Conservation (phyloP, 2,888 invertebrate genomes). For the Ferrisia virgata region DNA sequence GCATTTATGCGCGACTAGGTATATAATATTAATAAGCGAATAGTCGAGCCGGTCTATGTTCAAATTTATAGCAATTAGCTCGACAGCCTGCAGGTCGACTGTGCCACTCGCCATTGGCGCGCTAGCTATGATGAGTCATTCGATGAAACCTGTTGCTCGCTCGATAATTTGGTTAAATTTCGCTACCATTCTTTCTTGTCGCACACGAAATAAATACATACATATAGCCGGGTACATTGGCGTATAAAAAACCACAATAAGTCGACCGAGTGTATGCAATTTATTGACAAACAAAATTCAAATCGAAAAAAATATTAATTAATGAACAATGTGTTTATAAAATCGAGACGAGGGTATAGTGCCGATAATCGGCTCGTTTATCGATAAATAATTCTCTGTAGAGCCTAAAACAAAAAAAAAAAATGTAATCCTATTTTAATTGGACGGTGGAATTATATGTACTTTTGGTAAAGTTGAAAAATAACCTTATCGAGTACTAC, state of each 20-base stretch:
- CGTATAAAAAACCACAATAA: too few relatives aligned
- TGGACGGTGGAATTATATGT: neutral
- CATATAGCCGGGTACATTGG: too few relatives aligned
- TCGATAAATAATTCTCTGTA: neutral
- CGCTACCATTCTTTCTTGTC: neutral
- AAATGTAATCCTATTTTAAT: neutral
- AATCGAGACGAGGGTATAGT: neutral
- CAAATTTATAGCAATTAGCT: slow-evolving; percentile 18
- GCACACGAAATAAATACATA: too few relatives aligned
- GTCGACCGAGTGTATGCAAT: too few relatives aligned
- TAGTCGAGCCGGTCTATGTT: neutral
- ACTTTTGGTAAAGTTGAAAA: neutral
- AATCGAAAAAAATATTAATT: neutral
- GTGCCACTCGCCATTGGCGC: too few relatives aligned
- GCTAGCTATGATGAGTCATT: slow-evolving; percentile 5
- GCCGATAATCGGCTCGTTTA: neutral
- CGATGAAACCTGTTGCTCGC: neutral
- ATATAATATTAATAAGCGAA: slow-evolving; percentile 9
- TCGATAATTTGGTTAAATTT: slow-evolving; percentile 10
- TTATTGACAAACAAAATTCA: neutral
- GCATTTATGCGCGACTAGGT: neutral
- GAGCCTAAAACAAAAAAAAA: too few relatives aligned
- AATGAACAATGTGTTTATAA: neutral
- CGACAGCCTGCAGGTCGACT: neutral
- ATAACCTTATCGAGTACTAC: neutral